phyloP scores from a whole-genome alignment of 1,140 invertebrate genomes.

The Acromyrmex heyeri region DNA sequence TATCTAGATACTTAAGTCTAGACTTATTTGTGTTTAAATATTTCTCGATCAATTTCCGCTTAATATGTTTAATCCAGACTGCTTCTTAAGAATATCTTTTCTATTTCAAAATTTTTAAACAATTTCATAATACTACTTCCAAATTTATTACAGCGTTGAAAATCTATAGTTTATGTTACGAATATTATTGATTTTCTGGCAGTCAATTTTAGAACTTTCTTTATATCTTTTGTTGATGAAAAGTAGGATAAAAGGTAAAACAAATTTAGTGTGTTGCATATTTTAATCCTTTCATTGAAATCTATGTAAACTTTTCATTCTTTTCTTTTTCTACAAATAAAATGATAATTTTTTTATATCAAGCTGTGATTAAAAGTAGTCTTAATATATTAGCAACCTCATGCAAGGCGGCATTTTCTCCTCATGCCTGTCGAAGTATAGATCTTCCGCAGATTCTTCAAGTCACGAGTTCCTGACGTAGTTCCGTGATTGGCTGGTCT shows the following conservation, averaged over 20 bases:
- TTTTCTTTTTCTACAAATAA: background rate
- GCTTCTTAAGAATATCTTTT: background rate
- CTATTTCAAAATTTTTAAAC: background rate
- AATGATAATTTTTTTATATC: background rate
- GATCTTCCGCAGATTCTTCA: conserved; percentile 44
- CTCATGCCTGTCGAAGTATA: conserved; percentile 15
- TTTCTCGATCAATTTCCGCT: no score
- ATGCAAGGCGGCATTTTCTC: background rate
- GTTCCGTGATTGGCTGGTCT: conserved; percentile 53
- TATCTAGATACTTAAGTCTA: background rate
- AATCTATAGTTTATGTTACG: no score
- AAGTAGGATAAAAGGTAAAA: background rate
- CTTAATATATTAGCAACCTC: background rate
- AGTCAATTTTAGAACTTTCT: no score
- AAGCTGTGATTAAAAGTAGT: conserved; percentile 14
- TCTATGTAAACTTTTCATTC: background rate
- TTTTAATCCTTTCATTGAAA: background rate
- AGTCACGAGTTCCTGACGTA: conserved; percentile 51
- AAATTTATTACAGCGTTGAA: no score
- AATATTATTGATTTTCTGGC: no score
- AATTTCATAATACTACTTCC: background rate
- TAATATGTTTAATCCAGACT: background rate
- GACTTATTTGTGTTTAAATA: no score
- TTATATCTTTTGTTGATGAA: background rate
- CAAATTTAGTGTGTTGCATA: background rate